These are phyloP conservation scores for Mactra quadrangularis DNA, from an alignment of 1,140 invertebrate species.

Conservation along the genomic window DNA sequence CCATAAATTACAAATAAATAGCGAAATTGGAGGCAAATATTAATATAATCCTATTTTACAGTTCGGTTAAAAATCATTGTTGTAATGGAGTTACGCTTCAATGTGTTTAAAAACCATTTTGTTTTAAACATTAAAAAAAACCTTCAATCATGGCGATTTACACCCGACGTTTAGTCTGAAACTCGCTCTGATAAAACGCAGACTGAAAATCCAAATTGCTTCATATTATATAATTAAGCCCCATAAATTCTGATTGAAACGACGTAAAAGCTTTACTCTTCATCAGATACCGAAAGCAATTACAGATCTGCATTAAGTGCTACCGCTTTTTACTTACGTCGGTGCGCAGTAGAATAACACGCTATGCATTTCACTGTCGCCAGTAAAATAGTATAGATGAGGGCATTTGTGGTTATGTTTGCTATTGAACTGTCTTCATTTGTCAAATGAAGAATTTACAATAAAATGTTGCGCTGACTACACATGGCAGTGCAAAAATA, in stretches of 20 bases:
- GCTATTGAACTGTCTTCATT: too few species aligned
- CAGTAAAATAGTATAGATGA: not conserved
- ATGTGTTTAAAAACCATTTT: not conserved
- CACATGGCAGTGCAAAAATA: too few species aligned
- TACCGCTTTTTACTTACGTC: not conserved
- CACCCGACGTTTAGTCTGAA: not conserved
- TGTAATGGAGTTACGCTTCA: conserved; percentile 5
- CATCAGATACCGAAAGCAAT: conserved; percentile 18
- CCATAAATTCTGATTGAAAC: conserved; percentile 47
- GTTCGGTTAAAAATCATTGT: conserved; percentile 13
- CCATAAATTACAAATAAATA: conserved; percentile 51
- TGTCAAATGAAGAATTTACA: too few species aligned
- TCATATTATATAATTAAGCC: conserved; percentile 47
- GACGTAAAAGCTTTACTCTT: conserved; percentile 18
- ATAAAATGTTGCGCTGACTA: too few species aligned
- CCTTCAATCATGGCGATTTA: not conserved
- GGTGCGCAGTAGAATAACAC: conserved; percentile 12
- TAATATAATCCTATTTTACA: conserved; percentile 14
- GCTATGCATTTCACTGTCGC: conserved; percentile 27
- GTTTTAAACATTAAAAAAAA: conserved; percentile 31
- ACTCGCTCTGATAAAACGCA: conserved; percentile 37
- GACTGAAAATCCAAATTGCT: conserved; percentile 27
- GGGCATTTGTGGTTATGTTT: not conserved
- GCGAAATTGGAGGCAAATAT: conserved; percentile 33
- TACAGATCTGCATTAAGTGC: conserved; percentile 6